Percentiles rank a stretch among this genome's conserved stretches.
phyloP scores from a whole-genome alignment of 2,888 invertebrate genomes.

The Clostera curtula region DNA sequence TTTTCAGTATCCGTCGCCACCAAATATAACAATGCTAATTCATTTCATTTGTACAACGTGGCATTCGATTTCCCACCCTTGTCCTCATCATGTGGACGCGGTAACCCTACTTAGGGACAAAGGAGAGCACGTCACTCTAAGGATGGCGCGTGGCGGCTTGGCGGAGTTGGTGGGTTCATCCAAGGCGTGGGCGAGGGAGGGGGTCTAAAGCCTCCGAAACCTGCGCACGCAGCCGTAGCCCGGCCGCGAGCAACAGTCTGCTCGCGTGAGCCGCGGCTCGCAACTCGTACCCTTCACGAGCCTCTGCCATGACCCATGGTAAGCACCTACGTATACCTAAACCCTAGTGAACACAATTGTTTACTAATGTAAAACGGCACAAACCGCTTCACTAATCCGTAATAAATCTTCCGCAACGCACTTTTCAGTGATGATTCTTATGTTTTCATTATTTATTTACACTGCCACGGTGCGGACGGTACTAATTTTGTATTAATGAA shows the following conservation, averaged over 20 bases:
- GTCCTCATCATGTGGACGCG: conserved; percentile 21
- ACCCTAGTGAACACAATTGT: conserved; percentile 22
- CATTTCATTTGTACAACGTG: no score
- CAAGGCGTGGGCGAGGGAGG: conserved; percentile 22
- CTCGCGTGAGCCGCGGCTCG: conserved; percentile 59
- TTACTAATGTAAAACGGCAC: conserved; percentile 7
- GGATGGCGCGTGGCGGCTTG: conserved; percentile 33
- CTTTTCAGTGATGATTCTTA: conserved; percentile 53
- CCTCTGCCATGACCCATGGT: conserved; percentile 63
- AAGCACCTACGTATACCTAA: conserved; percentile 42
- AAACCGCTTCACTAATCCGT: conserved; percentile 5
- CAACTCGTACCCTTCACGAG: conserved; percentile 41
- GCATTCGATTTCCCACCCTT: no score
- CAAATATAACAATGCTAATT: no score
- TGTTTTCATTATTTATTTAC: conserved; percentile 60
- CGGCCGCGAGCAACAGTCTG: conserved; percentile 70
- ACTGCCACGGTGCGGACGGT: conserved; percentile 25
- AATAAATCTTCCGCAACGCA: conserved; percentile 14
- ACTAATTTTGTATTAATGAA: conserved; percentile 31
- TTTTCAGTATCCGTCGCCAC: no score
- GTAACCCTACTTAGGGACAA: conserved; percentile 45
- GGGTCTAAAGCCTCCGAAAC: conserved; percentile 22
- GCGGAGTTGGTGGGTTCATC: conserved; percentile 24
- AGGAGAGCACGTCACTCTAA: conserved; percentile 43
- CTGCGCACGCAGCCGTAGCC: conserved; percentile 58